These are phyloP conservation scores for Hirtodrosophila trivittata DNA, from an alignment of 2,888 invertebrate genomes.

Conservation along the genomic window DNA sequence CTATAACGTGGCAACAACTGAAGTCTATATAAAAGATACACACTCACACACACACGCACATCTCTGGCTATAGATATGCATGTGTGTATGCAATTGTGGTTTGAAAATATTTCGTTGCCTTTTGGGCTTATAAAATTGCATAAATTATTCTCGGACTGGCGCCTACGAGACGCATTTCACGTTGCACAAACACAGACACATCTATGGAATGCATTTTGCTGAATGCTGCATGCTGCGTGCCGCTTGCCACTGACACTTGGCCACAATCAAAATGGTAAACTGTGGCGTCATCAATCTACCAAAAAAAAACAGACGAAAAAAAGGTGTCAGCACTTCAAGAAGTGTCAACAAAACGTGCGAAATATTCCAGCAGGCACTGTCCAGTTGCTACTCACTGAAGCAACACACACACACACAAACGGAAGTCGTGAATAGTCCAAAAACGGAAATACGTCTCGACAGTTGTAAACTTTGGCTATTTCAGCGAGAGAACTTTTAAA, in stretches of 20 bases:
- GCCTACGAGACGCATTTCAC: constrained; percentile 60
- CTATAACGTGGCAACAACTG: constrained; percentile 39
- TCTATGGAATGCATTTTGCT: constrained; percentile 21
- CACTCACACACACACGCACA: not conserved
- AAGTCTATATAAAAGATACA: constrained; percentile 10
- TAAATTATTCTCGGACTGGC: constrained; percentile 62
- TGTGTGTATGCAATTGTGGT: too few relatives aligned
- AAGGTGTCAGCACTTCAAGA: constrained; percentile 60
- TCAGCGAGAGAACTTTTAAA: constrained; percentile 3
- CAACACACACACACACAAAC: not conserved
- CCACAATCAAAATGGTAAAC: too few relatives aligned
- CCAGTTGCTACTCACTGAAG: not conserved
- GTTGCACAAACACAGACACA: constrained; percentile 34
- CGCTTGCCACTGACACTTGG: not conserved
- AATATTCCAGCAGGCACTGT: constrained; percentile 26
- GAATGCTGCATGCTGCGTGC: not conserved
- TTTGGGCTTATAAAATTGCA: constrained; percentile 50
- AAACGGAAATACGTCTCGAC: too few relatives aligned
- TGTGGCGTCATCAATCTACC: constrained; percentile 59
- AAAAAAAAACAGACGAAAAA: too few relatives aligned
- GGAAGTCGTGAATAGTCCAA: constrained; percentile 7
- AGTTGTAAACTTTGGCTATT: too few relatives aligned
- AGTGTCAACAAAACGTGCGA: constrained; percentile 48
- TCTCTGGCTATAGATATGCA: constrained; percentile 33
- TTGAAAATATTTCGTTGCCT: constrained; percentile 47